phyloP scores from a whole-genome alignment of 2,113 vertebrate species.

The Varanus salvator region DNA sequence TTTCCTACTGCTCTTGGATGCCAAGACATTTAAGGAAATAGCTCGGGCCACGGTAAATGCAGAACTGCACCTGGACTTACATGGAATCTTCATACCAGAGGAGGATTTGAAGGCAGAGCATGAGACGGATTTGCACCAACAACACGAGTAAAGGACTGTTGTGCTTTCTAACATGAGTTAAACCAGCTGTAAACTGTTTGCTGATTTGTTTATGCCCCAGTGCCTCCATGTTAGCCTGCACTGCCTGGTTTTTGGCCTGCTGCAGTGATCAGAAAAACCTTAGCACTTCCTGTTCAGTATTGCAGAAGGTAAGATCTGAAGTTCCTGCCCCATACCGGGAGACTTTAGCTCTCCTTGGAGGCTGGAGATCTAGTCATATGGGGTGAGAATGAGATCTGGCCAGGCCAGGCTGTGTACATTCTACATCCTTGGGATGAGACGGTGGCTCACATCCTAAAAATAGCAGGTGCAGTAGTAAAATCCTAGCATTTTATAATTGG shows the following conservation, averaged over 20 bases:
- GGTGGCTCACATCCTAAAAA: no score
- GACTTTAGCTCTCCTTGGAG: not conserved
- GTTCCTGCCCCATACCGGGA: no score
- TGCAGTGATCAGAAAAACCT: not conserved
- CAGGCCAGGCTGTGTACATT: no score
- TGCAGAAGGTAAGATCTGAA: not conserved
- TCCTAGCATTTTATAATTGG: no score
- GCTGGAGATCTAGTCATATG: not conserved
- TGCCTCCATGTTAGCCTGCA: not conserved
- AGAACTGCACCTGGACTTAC: slow-evolving; percentile 86
- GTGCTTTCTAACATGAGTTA: not conserved
- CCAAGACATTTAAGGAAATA: slow-evolving; percentile 87
- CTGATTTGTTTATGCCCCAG: not conserved
- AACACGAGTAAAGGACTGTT: slow-evolving; percentile 27
- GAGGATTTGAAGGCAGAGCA: slow-evolving; percentile 35
- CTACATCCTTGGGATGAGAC: no score
- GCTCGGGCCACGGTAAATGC: slow-evolving; percentile 80
- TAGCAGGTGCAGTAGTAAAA: no score
- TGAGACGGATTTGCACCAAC: slow-evolving; percentile 16
- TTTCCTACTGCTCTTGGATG: slow-evolving; percentile 90
- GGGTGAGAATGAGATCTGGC: no score
- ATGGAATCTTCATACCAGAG: slow-evolving; percentile 88
- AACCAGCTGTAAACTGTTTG: not conserved
- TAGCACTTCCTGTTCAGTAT: not conserved
- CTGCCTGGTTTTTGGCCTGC: not conserved